Conservation (phyloP, 2,888 invertebrate species). For the Synanthedon vespiformis region DNA sequence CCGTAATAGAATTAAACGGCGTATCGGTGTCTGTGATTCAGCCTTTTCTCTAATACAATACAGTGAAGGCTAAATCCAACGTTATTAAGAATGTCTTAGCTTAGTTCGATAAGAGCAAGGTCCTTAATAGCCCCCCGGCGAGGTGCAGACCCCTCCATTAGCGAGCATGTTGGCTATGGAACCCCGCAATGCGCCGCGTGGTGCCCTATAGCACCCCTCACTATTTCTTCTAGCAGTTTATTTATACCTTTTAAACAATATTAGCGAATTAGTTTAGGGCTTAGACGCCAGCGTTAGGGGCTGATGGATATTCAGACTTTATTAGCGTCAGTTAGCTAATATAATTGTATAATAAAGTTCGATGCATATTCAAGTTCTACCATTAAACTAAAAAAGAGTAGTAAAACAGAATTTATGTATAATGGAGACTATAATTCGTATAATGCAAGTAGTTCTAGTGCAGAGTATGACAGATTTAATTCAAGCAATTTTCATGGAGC, state of each 20-base stretch:
- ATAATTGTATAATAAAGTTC: background rate
- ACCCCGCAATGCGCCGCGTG: conserved; percentile 53
- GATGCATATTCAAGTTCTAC: conserved; percentile 4
- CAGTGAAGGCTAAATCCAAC: conserved; percentile 3
- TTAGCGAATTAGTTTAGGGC: background rate
- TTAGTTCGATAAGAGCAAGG: conserved; percentile 45
- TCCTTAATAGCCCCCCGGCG: conserved; percentile 46
- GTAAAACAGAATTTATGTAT: too few species aligned
- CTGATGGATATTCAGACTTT: background rate
- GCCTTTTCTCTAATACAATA: conserved; percentile 1
- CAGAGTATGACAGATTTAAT: too few species aligned
- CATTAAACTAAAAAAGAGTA: too few species aligned
- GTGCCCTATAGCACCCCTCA: conserved; percentile 18
- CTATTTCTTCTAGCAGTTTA: conserved; percentile 21
- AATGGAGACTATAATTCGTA: too few species aligned
- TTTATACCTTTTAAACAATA: conserved; percentile 10
- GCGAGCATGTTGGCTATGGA: conserved; percentile 38
- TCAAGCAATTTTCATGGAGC: too few species aligned
- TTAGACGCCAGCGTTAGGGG: conserved; percentile 6
- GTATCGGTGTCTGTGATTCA: background rate
- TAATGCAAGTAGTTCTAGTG: too few species aligned
- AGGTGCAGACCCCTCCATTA: conserved; percentile 46
- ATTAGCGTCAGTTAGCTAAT: background rate
- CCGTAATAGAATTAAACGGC: background rate
- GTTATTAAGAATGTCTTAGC: conserved; percentile 24